phyloP scores from a whole-genome alignment of 2,888 invertebrate species.

The Epinotia ramella region DNA sequence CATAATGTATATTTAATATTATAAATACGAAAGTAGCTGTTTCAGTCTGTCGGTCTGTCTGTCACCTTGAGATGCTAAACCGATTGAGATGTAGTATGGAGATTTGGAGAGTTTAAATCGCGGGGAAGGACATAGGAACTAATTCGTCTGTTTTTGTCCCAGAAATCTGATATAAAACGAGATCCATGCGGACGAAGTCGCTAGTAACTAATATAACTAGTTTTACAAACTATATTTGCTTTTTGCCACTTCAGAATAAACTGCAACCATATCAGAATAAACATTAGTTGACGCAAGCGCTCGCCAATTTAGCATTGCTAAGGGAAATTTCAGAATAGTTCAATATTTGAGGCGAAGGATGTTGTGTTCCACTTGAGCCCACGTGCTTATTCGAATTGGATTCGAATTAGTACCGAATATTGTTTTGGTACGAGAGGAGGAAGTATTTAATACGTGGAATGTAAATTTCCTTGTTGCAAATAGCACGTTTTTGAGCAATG shows the following conservation, averaged over 20 bases:
- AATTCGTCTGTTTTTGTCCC: too few species aligned
- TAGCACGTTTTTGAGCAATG: not conserved
- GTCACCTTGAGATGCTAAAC: too few species aligned
- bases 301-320: conserved; percentile 11
- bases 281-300: conserved; percentile 19
- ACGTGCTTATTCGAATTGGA: conserved; percentile 21
- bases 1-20: too few species aligned
- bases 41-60: too few species aligned
- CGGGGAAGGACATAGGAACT: too few species aligned
- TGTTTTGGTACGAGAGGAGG: conserved; percentile 4
- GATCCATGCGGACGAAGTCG: too few species aligned
- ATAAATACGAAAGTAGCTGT: too few species aligned
- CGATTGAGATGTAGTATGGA: too few species aligned
- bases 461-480: conserved; percentile 6
- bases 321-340: conserved; percentile 26
- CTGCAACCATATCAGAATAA: conserved; percentile 2
- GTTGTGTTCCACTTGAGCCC: conserved; percentile 29
- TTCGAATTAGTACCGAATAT: conserved; percentile 21
- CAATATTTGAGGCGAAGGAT: conserved; percentile 22
- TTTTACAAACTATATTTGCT: not conserved
- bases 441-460: not conserved
- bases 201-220: too few species aligned
- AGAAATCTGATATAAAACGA: too few species aligned
- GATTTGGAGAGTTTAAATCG: too few species aligned
- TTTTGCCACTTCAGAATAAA: not conserved